These are phyloP conservation scores for Tangara arthus DNA, from an alignment of 2,797 vertebrate genomes.

Conservation along the genomic window DNA sequence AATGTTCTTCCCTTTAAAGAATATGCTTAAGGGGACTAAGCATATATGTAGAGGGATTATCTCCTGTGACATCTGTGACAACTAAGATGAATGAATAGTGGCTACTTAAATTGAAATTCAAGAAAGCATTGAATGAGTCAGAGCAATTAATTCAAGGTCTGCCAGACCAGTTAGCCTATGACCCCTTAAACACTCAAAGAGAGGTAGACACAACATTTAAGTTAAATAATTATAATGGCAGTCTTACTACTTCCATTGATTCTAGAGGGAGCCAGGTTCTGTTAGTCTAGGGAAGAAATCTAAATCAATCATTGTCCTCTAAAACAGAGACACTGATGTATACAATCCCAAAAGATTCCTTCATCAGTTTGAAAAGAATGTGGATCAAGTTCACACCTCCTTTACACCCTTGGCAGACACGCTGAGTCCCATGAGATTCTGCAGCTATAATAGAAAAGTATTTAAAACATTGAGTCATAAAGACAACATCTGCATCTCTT, in stretches of 20 bases:
- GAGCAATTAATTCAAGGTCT: conserved; percentile 58
- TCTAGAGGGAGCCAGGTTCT: conserved; percentile 24
- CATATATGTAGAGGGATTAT: conserved; percentile 26
- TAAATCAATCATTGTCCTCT: conserved; percentile 34
- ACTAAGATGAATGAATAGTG: conserved; percentile 43
- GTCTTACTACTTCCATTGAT: conserved; percentile 26
- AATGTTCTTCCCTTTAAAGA: conserved; percentile 13
- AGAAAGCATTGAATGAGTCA: conserved; percentile 53
- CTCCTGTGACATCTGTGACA: conserved; percentile 36
- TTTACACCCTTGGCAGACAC: background rate
- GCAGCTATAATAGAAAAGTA: background rate
- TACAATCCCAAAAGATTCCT: background rate
- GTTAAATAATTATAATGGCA: conserved; percentile 40
- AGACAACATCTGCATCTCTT: background rate
- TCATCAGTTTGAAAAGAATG: background rate
- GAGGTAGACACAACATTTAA: conserved; percentile 39
- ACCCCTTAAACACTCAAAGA: conserved; percentile 45
- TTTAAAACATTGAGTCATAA: background rate
- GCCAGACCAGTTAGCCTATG: conserved; percentile 46
- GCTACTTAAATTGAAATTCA: conserved; percentile 48
- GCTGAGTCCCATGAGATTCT: background rate
- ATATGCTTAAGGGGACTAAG: conserved; percentile 6
- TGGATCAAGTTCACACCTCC: background rate
- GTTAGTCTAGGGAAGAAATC: conserved; percentile 22
- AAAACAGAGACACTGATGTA: background rate